phyloP scores from a whole-genome alignment of 2,888 invertebrate genomes.

The Anthoptus insignis region DNA sequence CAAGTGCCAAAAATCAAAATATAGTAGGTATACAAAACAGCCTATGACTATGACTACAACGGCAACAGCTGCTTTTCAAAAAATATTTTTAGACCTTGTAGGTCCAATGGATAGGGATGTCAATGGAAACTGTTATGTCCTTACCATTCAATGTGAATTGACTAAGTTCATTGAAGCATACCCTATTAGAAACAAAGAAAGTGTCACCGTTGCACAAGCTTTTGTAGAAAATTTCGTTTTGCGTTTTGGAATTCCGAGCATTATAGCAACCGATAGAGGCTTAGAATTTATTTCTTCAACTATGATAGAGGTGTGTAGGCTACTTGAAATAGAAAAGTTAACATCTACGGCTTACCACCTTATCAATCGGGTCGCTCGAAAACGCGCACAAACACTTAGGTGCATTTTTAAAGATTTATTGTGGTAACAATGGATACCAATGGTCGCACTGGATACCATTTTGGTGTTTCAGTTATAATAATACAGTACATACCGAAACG shows the following conservation, averaged over 20 bases:
- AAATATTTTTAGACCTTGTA: constrained; percentile 40
- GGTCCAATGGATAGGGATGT: constrained; percentile 42
- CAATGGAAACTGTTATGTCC: constrained; percentile 32
- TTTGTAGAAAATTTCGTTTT: constrained; percentile 41
- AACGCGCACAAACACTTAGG: constrained; percentile 37
- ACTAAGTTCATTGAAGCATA: constrained; percentile 25
- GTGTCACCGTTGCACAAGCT: constrained; percentile 30
- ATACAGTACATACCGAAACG: constrained; percentile 30
- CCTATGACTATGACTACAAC: constrained; percentile 25
- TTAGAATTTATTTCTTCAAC: constrained; percentile 22
- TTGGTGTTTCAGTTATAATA: constrained; percentile 38
- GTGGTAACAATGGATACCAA: constrained; percentile 11
- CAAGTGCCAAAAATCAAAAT: constrained; percentile 24
- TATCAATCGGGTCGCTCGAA: constrained; percentile 41
- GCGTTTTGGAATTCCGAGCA: constrained; percentile 29
- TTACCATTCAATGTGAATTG: constrained; percentile 36
- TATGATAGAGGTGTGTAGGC: constrained; percentile 39
- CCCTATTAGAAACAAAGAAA: constrained; percentile 26
- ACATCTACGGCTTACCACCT: constrained; percentile 43
- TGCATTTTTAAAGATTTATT: constrained; percentile 29
- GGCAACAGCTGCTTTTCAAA: constrained; percentile 39
- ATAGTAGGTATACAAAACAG: constrained; percentile 26
- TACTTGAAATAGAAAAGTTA: constrained; percentile 39
- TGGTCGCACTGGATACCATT: constrained; percentile 36
- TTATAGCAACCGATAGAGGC: constrained; percentile 32